Conservation (phyloP, 2,888 invertebrate species). For the Apamea epomidion region DNA sequence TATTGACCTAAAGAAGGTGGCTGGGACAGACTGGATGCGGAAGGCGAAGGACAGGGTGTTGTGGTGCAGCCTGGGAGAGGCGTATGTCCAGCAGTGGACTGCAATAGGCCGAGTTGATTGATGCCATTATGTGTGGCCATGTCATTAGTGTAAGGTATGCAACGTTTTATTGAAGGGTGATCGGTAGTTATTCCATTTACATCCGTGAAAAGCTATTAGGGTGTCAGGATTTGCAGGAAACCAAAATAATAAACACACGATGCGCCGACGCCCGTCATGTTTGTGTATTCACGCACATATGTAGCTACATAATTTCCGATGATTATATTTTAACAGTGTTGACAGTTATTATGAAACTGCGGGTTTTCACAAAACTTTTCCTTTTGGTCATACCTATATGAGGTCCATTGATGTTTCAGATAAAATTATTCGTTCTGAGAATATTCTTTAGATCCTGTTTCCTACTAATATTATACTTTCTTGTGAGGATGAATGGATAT, state of each 20-base stretch:
- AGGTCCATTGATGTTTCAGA: background rate
- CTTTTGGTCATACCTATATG: no score
- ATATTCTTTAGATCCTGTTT: no score
- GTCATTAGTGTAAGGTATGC: conserved; percentile 14
- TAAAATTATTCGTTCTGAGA: background rate
- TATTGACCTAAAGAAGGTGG: no score
- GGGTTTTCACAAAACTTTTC: background rate
- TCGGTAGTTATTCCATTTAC: conserved; percentile 35
- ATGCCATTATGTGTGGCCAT: background rate
- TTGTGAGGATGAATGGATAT: no score
- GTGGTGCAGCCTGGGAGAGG: no score
- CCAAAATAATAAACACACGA: background rate
- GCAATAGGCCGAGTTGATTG: no score
- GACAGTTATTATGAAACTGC: background rate
- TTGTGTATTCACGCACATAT: background rate
- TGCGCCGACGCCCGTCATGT: background rate
- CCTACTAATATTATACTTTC: no score
- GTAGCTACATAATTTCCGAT: background rate
- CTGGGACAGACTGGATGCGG: no score
- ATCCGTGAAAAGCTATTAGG: conserved; percentile 18
- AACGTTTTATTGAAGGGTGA: conserved; percentile 19
- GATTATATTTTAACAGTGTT: conserved; percentile 1
- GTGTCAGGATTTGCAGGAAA: background rate
- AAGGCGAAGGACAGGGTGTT: no score
- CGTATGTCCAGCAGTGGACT: no score